Percentiles rank a stretch among this genome's conserved stretches.
phyloP scores from a whole-genome alignment of 2,888 invertebrate species.

The Nebria brevicollis region DNA sequence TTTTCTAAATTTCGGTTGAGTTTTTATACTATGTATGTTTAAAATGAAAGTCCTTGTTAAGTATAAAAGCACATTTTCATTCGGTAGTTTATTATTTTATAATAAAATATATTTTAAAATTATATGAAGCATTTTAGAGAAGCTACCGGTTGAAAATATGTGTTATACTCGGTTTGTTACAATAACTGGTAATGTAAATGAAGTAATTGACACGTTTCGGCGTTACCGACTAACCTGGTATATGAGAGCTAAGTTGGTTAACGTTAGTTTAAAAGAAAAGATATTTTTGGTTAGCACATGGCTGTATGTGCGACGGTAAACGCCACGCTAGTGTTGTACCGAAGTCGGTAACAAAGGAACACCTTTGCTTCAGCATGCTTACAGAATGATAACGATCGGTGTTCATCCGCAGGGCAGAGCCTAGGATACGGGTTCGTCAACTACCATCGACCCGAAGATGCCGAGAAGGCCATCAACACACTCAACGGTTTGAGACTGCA shows the following conservation, averaged over 20 bases:
- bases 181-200: not conserved
- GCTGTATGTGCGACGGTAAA: slow-evolving; percentile 6
- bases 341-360: slow-evolving; percentile 39
- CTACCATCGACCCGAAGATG: slow-evolving; percentile 97
- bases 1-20: too few species aligned
- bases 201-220: not conserved
- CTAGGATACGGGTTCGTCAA: slow-evolving; percentile 99
- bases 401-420: slow-evolving; percentile 82
- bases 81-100: not conserved
- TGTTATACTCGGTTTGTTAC: not conserved
- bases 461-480: slow-evolving; percentile 97
- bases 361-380: slow-evolving; percentile 42
- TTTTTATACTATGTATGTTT: too few species aligned
- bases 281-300: slow-evolving; percentile 13
- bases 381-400: slow-evolving; percentile 45
- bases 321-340: slow-evolving; percentile 6
- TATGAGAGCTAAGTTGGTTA: not conserved
- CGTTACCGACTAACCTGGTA: not conserved
- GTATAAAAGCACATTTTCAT: not conserved
- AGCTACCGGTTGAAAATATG: not conserved
- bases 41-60: not conserved
- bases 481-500: slow-evolving; percentile 97
- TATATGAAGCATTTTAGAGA: not conserved
- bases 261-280: not conserved
- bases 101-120: not conserved